A percentile compares a stretch with the other conserved stretches of the same genome.
Evolutionary conservation across 2,888 invertebrate genomes (phyloP).

Genomic region (Sphecodes monilicornis): DNA sequence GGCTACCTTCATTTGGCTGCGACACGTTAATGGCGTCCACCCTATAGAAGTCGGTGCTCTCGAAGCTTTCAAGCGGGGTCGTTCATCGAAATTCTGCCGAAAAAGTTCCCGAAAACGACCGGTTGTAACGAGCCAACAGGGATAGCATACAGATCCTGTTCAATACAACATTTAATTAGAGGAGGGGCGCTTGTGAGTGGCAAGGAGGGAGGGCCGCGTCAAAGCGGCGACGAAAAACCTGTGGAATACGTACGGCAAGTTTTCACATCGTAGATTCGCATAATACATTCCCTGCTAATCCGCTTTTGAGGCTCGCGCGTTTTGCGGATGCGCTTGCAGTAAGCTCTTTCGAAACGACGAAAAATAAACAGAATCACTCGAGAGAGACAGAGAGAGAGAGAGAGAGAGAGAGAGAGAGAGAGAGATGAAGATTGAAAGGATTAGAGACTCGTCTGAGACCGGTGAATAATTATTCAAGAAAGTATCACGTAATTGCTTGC

Average conservation of each 20-base stretch:
- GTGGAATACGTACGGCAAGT: not conserved
- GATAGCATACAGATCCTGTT: slow-evolving; percentile 12
- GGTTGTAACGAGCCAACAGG: not conserved
- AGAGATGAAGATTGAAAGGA: not conserved
- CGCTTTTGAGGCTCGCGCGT: not conserved
- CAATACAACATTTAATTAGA: slow-evolving; percentile 18
- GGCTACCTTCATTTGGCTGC: not conserved
- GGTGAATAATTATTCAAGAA: slow-evolving; percentile 24
- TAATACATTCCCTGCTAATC: slow-evolving; percentile 29
- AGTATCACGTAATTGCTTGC: slow-evolving; percentile 12
- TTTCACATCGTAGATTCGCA: slow-evolving; percentile 9
- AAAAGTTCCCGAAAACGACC: not conserved
- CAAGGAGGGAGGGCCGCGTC: not conserved
- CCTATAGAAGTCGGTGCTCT: not conserved
- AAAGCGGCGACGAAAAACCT: not conserved
- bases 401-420: not conserved
- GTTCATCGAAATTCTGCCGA: not conserved
- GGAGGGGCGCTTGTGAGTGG: not conserved
- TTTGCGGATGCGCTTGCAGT: not conserved
- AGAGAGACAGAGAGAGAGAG: not conserved
- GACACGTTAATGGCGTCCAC: not conserved
- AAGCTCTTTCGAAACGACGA: not conserved
- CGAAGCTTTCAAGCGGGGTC: not conserved
- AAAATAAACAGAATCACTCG: not conserved
- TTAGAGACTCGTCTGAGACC: not conserved